These are phyloP conservation scores for Phrixothrix hirtus DNA, from an alignment of 2,888 invertebrate species.

Conservation along the genomic window DNA sequence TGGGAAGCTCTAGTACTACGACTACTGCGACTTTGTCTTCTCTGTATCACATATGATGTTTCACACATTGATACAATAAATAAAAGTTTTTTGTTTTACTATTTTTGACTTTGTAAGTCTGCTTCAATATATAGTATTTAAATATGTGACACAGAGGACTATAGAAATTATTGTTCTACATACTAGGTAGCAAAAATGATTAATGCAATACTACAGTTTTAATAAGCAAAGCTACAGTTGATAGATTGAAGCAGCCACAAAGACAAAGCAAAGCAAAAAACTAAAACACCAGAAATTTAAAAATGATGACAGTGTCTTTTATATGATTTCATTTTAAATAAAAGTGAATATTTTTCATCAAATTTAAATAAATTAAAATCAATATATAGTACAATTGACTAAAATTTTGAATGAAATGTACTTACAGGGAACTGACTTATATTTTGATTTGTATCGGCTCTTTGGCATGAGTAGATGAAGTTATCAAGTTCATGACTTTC, in stretches of 20 bases:
- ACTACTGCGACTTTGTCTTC: constrained; percentile 44
- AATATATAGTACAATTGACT: constrained; percentile 9
- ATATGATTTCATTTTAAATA: too few relatives aligned
- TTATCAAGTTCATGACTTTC: constrained; percentile 37
- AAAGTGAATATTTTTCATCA: too few relatives aligned
- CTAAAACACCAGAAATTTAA: constrained; percentile 32
- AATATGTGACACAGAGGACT: constrained; percentile 39
- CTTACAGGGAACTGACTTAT: constrained; percentile 41
- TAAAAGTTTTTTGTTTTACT: constrained; percentile 18
- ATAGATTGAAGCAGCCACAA: constrained; percentile 44
- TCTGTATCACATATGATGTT: constrained; percentile 44
- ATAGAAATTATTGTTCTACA: constrained; percentile 13
- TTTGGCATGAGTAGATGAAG: constrained; percentile 39
- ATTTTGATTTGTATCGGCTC: constrained; percentile 42
- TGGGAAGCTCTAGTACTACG: constrained; percentile 42
- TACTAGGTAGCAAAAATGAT: constrained; percentile 14
- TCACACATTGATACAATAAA: constrained; percentile 13
- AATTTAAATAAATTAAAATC: too few relatives aligned
- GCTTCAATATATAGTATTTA: constrained; percentile 34
- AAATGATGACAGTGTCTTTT: background rate
- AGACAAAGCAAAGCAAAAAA: constrained; percentile 42
- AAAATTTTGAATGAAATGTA: constrained; percentile 26
- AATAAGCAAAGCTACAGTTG: constrained; percentile 29
- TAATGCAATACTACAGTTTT: constrained; percentile 23
- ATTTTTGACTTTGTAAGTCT: constrained; percentile 34